Evolutionary conservation across 1,140 invertebrate genomes (phyloP).

Genomic region (Lanistes nyassanus): DNA sequence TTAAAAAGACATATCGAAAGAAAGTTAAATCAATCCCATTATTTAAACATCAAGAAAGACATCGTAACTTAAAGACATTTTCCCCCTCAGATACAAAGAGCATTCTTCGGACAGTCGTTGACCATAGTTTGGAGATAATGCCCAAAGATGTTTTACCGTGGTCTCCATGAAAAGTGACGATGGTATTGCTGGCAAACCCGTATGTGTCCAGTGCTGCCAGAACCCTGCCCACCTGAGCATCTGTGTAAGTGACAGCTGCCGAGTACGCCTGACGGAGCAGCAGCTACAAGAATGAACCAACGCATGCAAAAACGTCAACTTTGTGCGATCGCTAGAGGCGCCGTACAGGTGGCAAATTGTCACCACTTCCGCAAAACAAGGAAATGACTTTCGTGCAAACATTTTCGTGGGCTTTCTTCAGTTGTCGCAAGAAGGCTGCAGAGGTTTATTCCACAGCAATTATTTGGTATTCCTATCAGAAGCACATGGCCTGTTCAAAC

Average conservation of each 20-base stretch:
- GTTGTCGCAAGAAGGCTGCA: too few relatives aligned
- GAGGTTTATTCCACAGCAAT: too few relatives aligned
- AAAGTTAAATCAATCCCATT: neutral
- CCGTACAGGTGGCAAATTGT: too few relatives aligned
- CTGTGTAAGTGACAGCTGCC: conserved; percentile 36
- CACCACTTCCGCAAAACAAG: too few relatives aligned
- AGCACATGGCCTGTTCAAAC: too few relatives aligned
- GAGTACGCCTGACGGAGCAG: conserved; percentile 39
- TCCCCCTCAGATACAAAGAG: neutral
- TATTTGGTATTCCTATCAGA: too few relatives aligned
- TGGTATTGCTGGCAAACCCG: conserved; percentile 41
- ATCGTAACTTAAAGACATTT: neutral
- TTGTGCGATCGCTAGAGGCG: too few relatives aligned
- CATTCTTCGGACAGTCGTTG: neutral
- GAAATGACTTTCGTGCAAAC: too few relatives aligned
- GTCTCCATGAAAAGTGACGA: conserved; percentile 42
- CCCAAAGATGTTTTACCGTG: conserved; percentile 23
- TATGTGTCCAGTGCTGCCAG: conserved; percentile 33
- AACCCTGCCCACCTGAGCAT: conserved; percentile 38
- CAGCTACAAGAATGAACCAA: conserved; percentile 13
- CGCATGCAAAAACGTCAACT: too few relatives aligned
- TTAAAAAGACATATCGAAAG: neutral
- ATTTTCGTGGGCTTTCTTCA: too few relatives aligned
- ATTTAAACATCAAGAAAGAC: neutral
- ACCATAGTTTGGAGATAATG: neutral